Evolutionary conservation across 2,888 invertebrate species (phyloP).

Genomic region (Galeopsomyia nigrocyanea): DNA sequence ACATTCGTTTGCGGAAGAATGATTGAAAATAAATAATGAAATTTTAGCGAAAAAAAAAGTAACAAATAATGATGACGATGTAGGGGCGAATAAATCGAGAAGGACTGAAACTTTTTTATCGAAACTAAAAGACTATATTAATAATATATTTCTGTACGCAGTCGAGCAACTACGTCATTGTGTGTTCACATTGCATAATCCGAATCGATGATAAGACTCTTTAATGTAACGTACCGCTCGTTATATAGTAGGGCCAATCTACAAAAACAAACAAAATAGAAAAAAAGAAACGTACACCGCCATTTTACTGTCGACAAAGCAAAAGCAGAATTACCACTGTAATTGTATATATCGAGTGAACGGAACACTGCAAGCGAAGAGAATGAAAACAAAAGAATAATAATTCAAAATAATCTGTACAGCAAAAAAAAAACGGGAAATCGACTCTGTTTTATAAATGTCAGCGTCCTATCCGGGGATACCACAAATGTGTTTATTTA

Average conservation of each 20-base stretch:
- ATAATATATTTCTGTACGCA: constrained; percentile 68
- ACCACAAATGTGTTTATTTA: constrained; percentile 50
- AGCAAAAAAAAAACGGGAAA: constrained; percentile 34
- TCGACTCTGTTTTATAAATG: constrained; percentile 51
- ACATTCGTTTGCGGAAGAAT: constrained; percentile 6
- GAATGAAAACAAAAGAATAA: constrained; percentile 24
- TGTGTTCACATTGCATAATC: constrained; percentile 69
- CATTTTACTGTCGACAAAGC: constrained; percentile 40
- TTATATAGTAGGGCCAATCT: constrained; percentile 59
- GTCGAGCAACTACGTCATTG: constrained; percentile 68
- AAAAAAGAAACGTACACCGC: constrained; percentile 38
- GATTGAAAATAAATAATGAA: constrained; percentile 23
- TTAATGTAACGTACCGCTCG: constrained; percentile 63
- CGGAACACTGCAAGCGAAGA: constrained; percentile 25
- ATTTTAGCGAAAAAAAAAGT: constrained; percentile 51
- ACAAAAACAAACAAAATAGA: constrained; percentile 5
- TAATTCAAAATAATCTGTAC: constrained; percentile 36
- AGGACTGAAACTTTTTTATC: constrained; percentile 69
- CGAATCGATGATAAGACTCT: constrained; percentile 68
- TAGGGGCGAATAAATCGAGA: constrained; percentile 62
- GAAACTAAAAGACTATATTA: constrained; percentile 68
- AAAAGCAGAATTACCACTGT: constrained; percentile 13
- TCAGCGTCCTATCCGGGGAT: constrained; percentile 46
- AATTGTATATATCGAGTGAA: constrained; percentile 18
- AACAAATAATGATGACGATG: too few relatives aligned